phyloP scores from a whole-genome alignment of 2,888 invertebrate genomes.

The Noctua janthina region DNA sequence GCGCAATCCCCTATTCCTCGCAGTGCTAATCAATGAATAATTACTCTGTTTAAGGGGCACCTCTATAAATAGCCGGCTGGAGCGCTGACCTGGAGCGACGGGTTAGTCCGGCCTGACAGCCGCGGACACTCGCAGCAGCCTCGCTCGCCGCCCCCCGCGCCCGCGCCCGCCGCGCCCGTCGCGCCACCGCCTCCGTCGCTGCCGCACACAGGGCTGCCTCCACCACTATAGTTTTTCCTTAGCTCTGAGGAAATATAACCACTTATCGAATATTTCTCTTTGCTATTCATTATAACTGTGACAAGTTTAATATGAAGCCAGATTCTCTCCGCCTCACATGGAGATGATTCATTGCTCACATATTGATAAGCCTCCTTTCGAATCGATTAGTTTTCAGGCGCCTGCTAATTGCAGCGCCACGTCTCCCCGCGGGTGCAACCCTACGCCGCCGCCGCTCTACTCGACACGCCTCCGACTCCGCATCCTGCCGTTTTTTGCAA shows the following conservation, averaged over 20 bases:
- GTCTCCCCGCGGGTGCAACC: conserved; percentile 64
- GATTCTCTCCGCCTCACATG: conserved; percentile 49
- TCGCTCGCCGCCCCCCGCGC: conserved; percentile 74
- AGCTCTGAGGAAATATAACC: conserved; percentile 27
- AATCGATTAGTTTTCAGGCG: conserved; percentile 58
- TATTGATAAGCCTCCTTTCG: conserved; percentile 49
- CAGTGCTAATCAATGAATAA: conserved; percentile 91
- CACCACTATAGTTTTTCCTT: conserved; percentile 30
- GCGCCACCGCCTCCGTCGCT: conserved; percentile 64
- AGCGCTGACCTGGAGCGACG: conserved; percentile 91
- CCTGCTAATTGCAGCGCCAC: conserved; percentile 46
- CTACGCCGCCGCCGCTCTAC: conserved; percentile 75
- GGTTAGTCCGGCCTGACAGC: conserved; percentile 90
- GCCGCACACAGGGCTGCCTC: conserved; percentile 64
- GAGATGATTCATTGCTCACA: conserved; percentile 47
- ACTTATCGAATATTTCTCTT: conserved; percentile 29
- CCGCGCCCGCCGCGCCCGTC: conserved; percentile 45
- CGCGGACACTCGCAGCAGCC: conserved; percentile 87
- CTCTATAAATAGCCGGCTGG: conserved; percentile 90
- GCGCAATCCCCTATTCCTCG: conserved; percentile 90
- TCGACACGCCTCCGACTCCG: conserved; percentile 85
- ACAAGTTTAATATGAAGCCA: conserved; percentile 46
- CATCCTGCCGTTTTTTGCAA: conserved; percentile 87
- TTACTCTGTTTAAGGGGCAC: conserved; percentile 91
- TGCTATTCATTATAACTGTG: conserved; percentile 32